phyloP scores from a whole-genome alignment of 2,113 vertebrate species.

The Charina bottae region DNA sequence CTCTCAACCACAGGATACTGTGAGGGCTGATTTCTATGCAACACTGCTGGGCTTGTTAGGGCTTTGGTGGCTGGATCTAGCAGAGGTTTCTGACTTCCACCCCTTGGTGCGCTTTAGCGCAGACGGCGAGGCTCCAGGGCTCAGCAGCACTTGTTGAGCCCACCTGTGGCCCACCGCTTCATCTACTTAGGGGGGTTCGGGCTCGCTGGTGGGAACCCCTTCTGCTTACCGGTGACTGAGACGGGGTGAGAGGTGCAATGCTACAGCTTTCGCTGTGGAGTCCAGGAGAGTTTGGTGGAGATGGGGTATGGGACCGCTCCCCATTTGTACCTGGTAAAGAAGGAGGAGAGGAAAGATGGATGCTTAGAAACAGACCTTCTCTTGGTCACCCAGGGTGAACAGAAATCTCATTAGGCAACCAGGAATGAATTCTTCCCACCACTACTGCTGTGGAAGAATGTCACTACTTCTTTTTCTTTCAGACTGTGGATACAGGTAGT shows the following conservation, averaged over 20 bases:
- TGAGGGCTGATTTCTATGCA: too few species aligned
- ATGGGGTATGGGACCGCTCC: constrained; percentile 74
- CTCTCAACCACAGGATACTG: too few species aligned
- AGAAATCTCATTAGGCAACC: neutral
- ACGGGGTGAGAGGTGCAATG: constrained; percentile 89
- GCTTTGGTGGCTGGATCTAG: too few species aligned
- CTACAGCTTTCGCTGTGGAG: constrained; percentile 81
- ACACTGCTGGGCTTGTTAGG: too few species aligned
- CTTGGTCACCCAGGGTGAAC: neutral
- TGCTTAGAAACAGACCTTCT: neutral
- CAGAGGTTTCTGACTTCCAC: too few species aligned
- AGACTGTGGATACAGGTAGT: too few species aligned
- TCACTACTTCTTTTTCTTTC: too few species aligned
- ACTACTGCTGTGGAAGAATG: too few species aligned
- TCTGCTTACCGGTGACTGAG: constrained; percentile 84
- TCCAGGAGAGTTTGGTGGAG: constrained; percentile 77
- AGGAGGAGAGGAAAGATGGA: neutral
- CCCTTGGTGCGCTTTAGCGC: too few species aligned
- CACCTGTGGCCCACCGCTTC: neutral
- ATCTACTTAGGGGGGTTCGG: neutral
- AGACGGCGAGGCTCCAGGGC: neutral
- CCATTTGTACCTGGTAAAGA: constrained; percentile 71
- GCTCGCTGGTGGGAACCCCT: accelerated
- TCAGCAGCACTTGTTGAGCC: neutral
- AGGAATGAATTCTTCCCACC: too few species aligned